Evolutionary conservation across 2,113 vertebrate species (phyloP), one percentile per base, ranked within the genome.

Genomic region (Protobothrops mucrosquamatus): DNA sequence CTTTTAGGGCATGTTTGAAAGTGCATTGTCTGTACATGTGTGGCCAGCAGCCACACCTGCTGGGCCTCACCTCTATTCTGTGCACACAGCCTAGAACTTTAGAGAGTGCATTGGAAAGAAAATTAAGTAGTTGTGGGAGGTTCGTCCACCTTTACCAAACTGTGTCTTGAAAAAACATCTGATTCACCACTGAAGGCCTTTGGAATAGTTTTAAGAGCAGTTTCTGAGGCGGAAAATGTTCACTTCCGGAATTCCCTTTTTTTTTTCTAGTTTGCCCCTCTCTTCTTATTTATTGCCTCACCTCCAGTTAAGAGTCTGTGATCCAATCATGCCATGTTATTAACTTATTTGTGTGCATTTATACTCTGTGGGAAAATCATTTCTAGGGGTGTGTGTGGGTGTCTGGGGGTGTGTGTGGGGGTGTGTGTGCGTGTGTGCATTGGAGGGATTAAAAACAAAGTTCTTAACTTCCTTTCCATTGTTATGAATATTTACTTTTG

Each of bases 321-420:
- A 55, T 18, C 11, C 46, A 5, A 12, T 56, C 29, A 69, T 74
- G 46, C 20, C 59, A 52, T 56, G 22, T 85, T 87, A 87, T 90
- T 94, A 94, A 94, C 48, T 94, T 94, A 93, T 94, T 93, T 89
- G n/a, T 74, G 51, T 56, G 12, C 52, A 64, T 69, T 48, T 56
- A 51, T 56, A 51, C n/a, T 81, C 23, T 48, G 14, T 39, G 46
- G 46, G 46, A 10, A 29, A 55, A n/a, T 51, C n/a, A 85, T 85
- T 92, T 92, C 69, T 57, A 57, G 89, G 51, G 15, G 9, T 20
- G 24, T 22, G 48, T 51, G 52, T 14, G 57, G n/a, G 46, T 90
- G 55, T 91, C 15, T 87, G 39, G 57, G 24, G 59, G 15, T 29
- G 55, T 24, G 57, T 9, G 20, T 7, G 22, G 24, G 57, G 9